Evolutionary conservation across 2,797 vertebrate genomes (phyloP).

Genomic region (Xyrichtys novacula): DNA sequence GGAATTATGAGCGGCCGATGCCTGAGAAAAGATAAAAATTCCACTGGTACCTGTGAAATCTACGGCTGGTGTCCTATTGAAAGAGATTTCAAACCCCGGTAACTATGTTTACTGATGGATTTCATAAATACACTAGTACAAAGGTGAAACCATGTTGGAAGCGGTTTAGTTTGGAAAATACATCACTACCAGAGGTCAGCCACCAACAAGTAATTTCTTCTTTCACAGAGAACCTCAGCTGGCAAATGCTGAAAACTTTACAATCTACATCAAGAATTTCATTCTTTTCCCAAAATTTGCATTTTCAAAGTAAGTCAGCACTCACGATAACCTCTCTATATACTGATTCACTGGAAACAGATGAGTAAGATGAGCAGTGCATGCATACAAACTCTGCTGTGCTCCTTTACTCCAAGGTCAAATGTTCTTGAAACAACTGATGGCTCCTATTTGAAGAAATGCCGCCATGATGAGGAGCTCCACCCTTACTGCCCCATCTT

Average conservation of each 20-base stretch:
- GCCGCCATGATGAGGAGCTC: constrained; percentile 78
- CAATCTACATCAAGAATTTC: constrained; percentile 95
- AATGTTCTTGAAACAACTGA: constrained; percentile 86
- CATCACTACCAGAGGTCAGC: neutral
- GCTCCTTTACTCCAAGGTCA: constrained; percentile 77
- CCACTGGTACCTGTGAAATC: constrained; percentile 91
- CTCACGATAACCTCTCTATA: accelerated
- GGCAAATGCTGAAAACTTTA: constrained; percentile 90
- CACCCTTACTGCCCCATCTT: constrained; percentile 94
- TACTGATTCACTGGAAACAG: neutral
- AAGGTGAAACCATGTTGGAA: neutral
- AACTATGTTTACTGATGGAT: constrained; percentile 22
- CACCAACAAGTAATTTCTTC: neutral
- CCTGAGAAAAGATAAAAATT: constrained; percentile 66
- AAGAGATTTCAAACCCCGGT: constrained; percentile 63
- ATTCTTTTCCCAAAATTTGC: constrained; percentile 91
- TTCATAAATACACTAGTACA: neutral
- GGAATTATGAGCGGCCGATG: constrained; percentile 91
- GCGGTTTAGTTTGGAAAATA: neutral
- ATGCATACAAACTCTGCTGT: neutral
- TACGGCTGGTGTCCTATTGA: constrained; percentile 94
- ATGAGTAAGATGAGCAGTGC: neutral
- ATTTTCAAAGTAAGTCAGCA: constrained; percentile 90
- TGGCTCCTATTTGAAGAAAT: constrained; percentile 86
- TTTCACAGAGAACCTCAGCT: constrained; percentile 84